A percentile compares a stretch with the other conserved stretches of the same genome.
These are phyloP conservation scores for Nebria brevicollis DNA, from an alignment of 2,888 invertebrate genomes.

Conservation along the genomic window DNA sequence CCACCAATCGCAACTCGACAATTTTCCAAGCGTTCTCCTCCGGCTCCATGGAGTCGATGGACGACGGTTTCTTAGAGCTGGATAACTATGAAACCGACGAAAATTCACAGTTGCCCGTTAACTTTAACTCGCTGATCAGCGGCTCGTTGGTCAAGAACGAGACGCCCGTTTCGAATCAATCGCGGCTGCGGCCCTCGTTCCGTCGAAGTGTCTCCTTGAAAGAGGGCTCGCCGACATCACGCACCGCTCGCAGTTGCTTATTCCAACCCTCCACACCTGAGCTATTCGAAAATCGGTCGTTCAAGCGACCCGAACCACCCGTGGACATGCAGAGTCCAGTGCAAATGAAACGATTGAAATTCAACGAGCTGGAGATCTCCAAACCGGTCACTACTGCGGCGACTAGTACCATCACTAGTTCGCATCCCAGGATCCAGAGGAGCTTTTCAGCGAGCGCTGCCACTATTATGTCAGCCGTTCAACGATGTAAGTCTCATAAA, in stretches of 20 bases:
- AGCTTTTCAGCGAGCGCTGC: constrained; percentile 83
- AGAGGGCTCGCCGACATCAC: constrained; percentile 58
- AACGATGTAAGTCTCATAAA: constrained; percentile 67
- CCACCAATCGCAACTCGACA: constrained; percentile 40
- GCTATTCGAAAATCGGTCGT: constrained; percentile 58
- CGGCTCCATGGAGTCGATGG: constrained; percentile 67
- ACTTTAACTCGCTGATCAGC: constrained; percentile 69
- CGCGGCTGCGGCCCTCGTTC: constrained; percentile 60
- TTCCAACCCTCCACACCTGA: constrained; percentile 62
- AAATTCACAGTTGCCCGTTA: constrained; percentile 65
- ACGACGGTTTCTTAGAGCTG: constrained; percentile 74
- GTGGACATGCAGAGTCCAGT: constrained; percentile 64
- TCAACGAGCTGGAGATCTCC: constrained; percentile 55
- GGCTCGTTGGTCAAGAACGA: constrained; percentile 62
- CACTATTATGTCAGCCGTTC: constrained; percentile 77
- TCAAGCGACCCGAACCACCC: constrained; percentile 77
- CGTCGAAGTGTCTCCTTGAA: constrained; percentile 66
- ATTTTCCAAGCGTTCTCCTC: constrained; percentile 66
- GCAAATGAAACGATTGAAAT: constrained; percentile 53
- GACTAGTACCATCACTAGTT: neutral
- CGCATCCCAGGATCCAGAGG: constrained; percentile 60
- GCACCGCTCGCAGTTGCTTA: constrained; percentile 64
- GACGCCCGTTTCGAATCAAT: constrained; percentile 47
- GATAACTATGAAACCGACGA: constrained; percentile 69
- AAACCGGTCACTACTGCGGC: neutral